Percentiles rank a stretch among this genome's conserved stretches.
Conservation (phyloP, 2,797 vertebrate species). For the Numenius phaeopus region DNA sequence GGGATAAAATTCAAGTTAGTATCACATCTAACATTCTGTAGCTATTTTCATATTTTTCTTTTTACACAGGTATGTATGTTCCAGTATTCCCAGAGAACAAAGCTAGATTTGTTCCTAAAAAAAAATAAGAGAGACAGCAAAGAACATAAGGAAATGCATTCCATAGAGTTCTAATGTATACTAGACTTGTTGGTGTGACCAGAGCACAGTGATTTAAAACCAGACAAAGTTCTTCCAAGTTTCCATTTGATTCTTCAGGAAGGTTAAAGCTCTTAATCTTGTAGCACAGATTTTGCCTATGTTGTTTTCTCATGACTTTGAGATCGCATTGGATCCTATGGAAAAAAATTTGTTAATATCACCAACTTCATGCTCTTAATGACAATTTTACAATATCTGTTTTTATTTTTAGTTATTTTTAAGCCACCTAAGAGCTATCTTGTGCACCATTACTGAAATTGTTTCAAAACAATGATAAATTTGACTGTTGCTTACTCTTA, state of each 20-base stretch:
- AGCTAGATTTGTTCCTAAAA: background rate
- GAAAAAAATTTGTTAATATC: background rate
- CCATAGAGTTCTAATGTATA: accelerated
- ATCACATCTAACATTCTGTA: background rate
- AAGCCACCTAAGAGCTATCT: background rate
- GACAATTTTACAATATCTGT: background rate
- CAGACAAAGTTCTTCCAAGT: background rate
- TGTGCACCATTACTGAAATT: background rate
- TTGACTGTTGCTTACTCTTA: background rate
- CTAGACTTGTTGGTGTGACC: background rate
- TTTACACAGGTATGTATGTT: background rate
- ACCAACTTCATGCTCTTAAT: background rate
- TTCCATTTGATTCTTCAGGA: background rate
- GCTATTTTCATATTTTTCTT: background rate
- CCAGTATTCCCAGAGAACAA: background rate
- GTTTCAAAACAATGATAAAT: background rate
- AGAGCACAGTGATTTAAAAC: background rate
- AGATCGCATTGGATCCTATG: background rate
- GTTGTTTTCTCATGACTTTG: background rate
- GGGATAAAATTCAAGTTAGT: background rate
- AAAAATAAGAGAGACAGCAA: background rate
- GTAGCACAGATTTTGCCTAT: background rate
- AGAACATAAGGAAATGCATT: background rate
- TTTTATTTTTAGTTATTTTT: background rate
- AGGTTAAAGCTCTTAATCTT: background rate